Evolutionary conservation across 2,797 vertebrate genomes (phyloP).

Genomic region (Sebastes umbrosus): DNA sequence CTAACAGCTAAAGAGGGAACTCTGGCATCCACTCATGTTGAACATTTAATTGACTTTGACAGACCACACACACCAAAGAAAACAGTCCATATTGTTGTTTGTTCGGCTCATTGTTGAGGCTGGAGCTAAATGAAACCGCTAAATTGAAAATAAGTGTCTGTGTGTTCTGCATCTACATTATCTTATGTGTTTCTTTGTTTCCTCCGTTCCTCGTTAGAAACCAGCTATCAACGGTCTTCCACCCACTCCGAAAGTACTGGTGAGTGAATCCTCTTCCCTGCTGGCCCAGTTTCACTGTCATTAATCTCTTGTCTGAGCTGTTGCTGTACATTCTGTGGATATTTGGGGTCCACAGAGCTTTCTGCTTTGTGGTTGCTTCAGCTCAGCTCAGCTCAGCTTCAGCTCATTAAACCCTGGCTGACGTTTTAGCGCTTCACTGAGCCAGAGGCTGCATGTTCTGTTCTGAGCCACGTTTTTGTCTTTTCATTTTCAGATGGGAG

Average conservation of each 20-base stretch:
- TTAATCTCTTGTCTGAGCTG: conserved; percentile 42
- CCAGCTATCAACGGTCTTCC: conserved; percentile 96
- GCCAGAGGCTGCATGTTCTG: conserved; percentile 4
- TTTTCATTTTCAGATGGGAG: conserved; percentile 90
- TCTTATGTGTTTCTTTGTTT: conserved; percentile 28
- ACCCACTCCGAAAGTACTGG: conserved; percentile 97
- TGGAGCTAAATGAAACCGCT: conserved; percentile 13
- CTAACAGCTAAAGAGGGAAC: conserved; percentile 7
- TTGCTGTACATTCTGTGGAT: conserved; percentile 53
- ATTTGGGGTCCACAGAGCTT: conserved; percentile 43
- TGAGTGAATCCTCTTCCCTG: conserved; percentile 77
- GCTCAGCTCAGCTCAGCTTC: conserved; percentile 3
- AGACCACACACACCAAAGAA: conserved; percentile 11
- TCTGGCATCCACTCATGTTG: conserved; percentile 14
- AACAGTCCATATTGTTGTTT: conserved; percentile 2
- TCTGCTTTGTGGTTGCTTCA: conserved; percentile 43
- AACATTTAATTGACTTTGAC: conserved; percentile 24
- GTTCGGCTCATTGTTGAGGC: conserved; percentile 31
- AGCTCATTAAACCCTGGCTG: conserved; percentile 61
- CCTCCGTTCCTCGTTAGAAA: conserved; percentile 82
- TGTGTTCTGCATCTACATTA: conserved; percentile 1
- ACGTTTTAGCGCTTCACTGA: conserved; percentile 29
- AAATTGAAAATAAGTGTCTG: conserved; percentile 11
- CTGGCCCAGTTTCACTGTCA: conserved; percentile 22
- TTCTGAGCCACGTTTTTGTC: conserved; percentile 21